A percentile compares a stretch with the other conserved stretches of the same genome.
phyloP scores from a whole-genome alignment of 1,140 invertebrate genomes.

The Leptonema lineaticorne region DNA sequence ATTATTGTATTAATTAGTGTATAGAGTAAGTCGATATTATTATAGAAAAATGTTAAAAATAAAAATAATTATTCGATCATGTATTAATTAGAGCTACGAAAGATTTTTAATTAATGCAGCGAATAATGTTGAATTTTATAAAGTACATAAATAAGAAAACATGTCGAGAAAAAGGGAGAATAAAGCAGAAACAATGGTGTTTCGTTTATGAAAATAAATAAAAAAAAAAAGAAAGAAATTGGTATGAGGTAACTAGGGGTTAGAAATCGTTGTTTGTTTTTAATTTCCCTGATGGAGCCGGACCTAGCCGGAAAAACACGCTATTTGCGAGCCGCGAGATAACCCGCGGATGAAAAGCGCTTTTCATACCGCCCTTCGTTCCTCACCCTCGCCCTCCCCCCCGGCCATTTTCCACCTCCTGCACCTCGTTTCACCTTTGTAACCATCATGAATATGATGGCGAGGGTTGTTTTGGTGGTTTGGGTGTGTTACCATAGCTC shows the following conservation, averaged over 20 bases:
- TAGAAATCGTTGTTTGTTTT: conserved; percentile 34
- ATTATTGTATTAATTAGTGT: too few species aligned
- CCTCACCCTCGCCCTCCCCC: neutral
- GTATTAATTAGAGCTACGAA: too few species aligned
- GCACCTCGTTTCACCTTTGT: neutral
- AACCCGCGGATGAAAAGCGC: conserved; percentile 12
- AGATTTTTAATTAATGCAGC: too few species aligned
- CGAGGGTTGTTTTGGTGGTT: neutral
- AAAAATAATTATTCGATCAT: too few species aligned
- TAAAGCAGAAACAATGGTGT: too few species aligned
- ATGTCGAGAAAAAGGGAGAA: too few species aligned
- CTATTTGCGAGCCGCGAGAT: conserved; percentile 24
- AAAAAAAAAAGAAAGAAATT: too few species aligned
- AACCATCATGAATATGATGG: neutral
- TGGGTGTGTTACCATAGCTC: neutral
- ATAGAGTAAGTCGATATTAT: too few species aligned
- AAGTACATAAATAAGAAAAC: too few species aligned
- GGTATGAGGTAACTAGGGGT: neutral
- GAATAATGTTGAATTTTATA: too few species aligned
- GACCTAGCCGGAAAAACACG: conserved; percentile 12
- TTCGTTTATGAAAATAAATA: too few species aligned
- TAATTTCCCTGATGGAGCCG: conserved; percentile 39
- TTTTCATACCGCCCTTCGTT: conserved; percentile 19
- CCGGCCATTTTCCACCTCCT: neutral
- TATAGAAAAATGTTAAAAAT: too few species aligned